These are phyloP conservation scores for Rattus rattus DNA, from an alignment of 2,113 vertebrate species.

Conservation along the genomic window DNA sequence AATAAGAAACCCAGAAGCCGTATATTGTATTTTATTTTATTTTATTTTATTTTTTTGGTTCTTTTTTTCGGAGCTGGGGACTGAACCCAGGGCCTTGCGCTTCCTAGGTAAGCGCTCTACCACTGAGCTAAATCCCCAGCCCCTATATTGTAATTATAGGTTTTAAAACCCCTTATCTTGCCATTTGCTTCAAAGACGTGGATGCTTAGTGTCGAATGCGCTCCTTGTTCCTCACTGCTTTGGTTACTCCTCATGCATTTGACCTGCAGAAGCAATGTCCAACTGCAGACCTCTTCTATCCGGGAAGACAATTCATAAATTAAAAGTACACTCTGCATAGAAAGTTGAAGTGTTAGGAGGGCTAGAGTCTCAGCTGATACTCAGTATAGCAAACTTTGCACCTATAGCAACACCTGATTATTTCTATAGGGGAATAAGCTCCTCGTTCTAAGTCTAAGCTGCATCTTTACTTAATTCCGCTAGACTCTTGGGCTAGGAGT, in stretches of 20 bases:
- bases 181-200: conserved; percentile 34
- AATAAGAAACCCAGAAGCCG: neutral
- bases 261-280: conserved; percentile 12
- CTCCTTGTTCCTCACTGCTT: neutral
- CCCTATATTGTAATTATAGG: conserved; percentile 58
- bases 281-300: conserved; percentile 4
- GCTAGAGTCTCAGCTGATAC: neutral
- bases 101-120: too few species aligned
- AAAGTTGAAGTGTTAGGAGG: neutral
- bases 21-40: too few species aligned
- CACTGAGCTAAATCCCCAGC: too few species aligned
- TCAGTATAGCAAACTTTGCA: neutral
- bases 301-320: conserved; percentile 30
- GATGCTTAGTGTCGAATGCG: neutral
- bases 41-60: too few species aligned
- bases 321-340: conserved; percentile 48
- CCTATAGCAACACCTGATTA: conserved; percentile 21
- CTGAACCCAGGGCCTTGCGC: too few species aligned
- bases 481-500: neutral
- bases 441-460: conserved; percentile 28
- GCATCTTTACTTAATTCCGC: neutral
- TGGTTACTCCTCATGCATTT: neutral
- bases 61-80: too few species aligned
- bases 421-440: conserved; percentile 28
- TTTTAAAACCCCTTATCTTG: neutral